Percentiles rank a stretch among this genome's conserved stretches.
Conservation (phyloP, 1,140 invertebrate species). For the Campoletis sonorensis region DNA sequence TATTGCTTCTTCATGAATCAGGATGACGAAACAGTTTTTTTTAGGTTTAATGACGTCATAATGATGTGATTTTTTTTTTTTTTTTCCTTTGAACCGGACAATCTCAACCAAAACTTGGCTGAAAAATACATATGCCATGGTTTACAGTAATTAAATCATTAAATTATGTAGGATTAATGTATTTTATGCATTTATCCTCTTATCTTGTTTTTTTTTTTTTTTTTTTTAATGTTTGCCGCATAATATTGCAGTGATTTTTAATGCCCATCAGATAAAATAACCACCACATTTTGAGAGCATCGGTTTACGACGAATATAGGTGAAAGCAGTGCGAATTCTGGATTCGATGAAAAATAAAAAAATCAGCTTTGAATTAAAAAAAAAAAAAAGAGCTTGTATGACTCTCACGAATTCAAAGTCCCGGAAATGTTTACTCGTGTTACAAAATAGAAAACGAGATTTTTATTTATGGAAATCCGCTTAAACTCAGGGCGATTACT, state of each 20-base stretch:
- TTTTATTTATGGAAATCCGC: constrained; percentile 5
- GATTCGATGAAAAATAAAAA: background rate
- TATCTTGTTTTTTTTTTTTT: background rate
- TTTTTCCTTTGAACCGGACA: background rate
- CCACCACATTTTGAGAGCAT: background rate
- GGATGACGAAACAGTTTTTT: background rate
- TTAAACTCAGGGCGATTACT: constrained; percentile 1
- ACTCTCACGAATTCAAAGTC: background rate
- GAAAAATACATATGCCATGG: no score
- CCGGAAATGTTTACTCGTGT: background rate
- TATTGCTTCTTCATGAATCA: background rate
- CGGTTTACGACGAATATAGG: background rate
- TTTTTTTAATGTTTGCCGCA: background rate
- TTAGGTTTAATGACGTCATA: no score
- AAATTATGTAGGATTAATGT: no score
- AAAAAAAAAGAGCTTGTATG: no score
- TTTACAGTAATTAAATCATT: no score
- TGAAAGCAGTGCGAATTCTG: background rate
- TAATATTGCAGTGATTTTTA: background rate
- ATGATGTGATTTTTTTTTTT: background rate
- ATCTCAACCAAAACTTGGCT: background rate
- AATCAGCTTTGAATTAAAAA: no score
- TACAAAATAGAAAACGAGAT: background rate
- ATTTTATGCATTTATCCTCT: background rate
- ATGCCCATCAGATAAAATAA: background rate